Evolutionary conservation across 1,140 invertebrate species (phyloP).

Genomic region (Drosophila elegans): DNA sequence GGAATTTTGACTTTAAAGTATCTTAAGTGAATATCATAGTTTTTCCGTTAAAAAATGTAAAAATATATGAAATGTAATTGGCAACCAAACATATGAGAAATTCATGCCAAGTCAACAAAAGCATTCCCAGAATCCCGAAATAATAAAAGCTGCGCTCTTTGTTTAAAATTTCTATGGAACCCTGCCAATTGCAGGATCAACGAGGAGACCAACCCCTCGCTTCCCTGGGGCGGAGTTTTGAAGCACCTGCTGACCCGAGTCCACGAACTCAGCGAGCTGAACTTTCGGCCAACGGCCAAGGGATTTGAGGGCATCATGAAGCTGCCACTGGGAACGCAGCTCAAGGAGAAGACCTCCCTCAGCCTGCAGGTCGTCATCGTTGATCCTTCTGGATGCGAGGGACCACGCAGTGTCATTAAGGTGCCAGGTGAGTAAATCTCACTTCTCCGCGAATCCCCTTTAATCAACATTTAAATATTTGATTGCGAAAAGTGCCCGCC

Average conservation of each 20-base stretch:
- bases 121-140: no score
- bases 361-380: conserved; percentile 71
- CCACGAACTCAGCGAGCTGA: conserved; percentile 57
- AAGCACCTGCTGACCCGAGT: conserved; percentile 58
- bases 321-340: conserved; percentile 47
- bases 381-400: conserved; percentile 61
- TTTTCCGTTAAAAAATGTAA: no score
- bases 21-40: no score
- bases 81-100: no score
- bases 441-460: neutral
- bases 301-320: conserved; percentile 56
- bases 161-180: no score
- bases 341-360: conserved; percentile 69
- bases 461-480: neutral
- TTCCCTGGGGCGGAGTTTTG: conserved; percentile 72
- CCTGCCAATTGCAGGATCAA: conserved; percentile 55
- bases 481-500: conserved; percentile 46
- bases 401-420: conserved; percentile 56
- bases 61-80: no score
- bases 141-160: no score
- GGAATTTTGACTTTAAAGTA: no score
- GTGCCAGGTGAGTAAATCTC: conserved; percentile 49
- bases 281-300: conserved; percentile 50
- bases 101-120: no score
- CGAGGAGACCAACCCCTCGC: conserved; percentile 73